These are phyloP conservation scores for Iselma pallidipennis DNA, from an alignment of 2,888 invertebrate species.

Conservation along the genomic window DNA sequence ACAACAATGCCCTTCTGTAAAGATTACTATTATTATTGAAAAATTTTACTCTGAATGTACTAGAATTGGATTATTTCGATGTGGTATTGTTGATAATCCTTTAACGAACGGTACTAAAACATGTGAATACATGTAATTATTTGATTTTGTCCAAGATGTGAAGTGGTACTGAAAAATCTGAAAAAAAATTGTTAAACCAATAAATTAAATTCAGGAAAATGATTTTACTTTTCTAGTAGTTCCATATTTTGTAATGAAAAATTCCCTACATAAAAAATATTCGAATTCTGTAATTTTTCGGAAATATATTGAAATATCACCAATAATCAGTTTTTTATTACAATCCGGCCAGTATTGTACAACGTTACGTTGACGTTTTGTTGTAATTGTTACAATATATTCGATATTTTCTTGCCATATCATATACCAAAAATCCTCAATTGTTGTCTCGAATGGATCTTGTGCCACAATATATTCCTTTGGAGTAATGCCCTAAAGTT, in stretches of 20 bases:
- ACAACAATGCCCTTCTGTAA: background rate
- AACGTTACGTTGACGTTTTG: background rate
- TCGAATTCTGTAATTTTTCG: background rate
- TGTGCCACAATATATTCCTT: background rate
- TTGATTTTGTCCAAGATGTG: background rate
- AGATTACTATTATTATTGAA: background rate
- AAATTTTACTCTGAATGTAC: background rate
- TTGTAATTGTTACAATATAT: background rate
- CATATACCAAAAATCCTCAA: background rate
- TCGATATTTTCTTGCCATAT: slow-evolving; percentile 4
- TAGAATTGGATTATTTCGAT: background rate
- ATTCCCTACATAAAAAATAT: background rate
- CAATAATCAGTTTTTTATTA: background rate
- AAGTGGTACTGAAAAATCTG: slow-evolving; percentile 1
- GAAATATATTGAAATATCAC: background rate
- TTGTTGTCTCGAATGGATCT: background rate
- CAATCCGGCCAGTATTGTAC: background rate
- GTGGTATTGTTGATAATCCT: background rate
- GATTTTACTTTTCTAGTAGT: background rate
- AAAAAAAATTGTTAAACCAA: background rate
- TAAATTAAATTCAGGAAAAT: background rate
- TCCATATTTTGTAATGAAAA: background rate
- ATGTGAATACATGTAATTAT: background rate
- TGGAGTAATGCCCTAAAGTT: background rate
- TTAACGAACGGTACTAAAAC: background rate